Percentiles rank a stretch among this genome's conserved stretches.
Conservation (phyloP, 1,140 invertebrate species). For the Pectinophora gossypiella region DNA sequence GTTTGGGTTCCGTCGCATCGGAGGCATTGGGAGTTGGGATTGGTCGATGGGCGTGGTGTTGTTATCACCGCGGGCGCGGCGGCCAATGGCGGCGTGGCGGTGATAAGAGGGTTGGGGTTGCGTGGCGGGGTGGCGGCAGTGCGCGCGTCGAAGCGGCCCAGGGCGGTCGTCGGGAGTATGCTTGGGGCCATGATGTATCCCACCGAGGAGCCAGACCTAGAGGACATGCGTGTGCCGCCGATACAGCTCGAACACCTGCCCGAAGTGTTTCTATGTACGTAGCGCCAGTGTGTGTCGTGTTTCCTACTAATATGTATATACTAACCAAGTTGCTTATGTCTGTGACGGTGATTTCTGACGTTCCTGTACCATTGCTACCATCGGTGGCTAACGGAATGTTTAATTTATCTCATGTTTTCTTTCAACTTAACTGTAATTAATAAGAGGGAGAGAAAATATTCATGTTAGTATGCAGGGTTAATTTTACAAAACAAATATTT, state of each 20-base stretch:
- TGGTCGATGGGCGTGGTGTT: slow-evolving; percentile 46
- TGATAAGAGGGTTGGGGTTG: slow-evolving; percentile 70
- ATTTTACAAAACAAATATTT: too few species aligned
- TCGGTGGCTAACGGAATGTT: too few species aligned
- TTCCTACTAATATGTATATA: too few species aligned
- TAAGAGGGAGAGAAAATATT: too few species aligned
- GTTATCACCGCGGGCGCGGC: slow-evolving; percentile 56
- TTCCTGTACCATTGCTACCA: too few species aligned
- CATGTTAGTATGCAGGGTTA: too few species aligned
- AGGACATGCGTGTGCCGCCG: slow-evolving; percentile 78
- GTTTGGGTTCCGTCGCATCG: slow-evolving; percentile 8
- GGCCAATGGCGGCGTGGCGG: slow-evolving; percentile 49
- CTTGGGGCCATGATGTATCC: slow-evolving; percentile 72
- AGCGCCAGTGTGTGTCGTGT: slow-evolving; percentile 25
- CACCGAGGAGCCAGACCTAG: slow-evolving; percentile 67
- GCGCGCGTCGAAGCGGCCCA: slow-evolving; percentile 47
- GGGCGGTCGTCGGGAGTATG: slow-evolving; percentile 64
- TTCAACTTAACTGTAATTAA: too few species aligned
- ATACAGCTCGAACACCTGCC: slow-evolving; percentile 84
- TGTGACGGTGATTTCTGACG: too few species aligned
- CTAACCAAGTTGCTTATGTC: too few species aligned
- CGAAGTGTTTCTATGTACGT: slow-evolving; percentile 85
- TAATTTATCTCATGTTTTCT: too few species aligned
- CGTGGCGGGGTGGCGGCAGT: slow-evolving; percentile 53
- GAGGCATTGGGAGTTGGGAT: too few species aligned